Evolutionary conservation across 2,113 vertebrate species (phyloP).

Genomic region (Rhizomys pruinosus): DNA sequence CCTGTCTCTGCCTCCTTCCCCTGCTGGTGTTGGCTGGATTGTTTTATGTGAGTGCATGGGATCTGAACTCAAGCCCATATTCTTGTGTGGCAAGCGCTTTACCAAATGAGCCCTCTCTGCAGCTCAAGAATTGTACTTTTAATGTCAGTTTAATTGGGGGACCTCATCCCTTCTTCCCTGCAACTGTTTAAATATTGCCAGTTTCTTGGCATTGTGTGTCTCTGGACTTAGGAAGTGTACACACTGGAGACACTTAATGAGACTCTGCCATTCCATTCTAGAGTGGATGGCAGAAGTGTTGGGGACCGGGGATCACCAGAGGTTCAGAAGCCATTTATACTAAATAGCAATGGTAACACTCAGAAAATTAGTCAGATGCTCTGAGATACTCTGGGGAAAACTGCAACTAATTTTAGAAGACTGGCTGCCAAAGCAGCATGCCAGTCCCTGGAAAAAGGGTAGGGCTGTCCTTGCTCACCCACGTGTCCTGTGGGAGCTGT

Average conservation of each 20-base stretch:
- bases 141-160: slow-evolving; percentile 8
- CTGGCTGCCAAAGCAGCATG: background rate
- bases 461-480: background rate
- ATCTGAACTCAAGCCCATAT: background rate
- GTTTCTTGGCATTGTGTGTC: background rate
- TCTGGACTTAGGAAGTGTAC: background rate
- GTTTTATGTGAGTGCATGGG: background rate
- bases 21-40: background rate
- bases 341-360: slow-evolving; percentile 32
- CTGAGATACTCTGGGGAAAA: slow-evolving; percentile 39
- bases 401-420: slow-evolving; percentile 51
- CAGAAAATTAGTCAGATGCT: slow-evolving; percentile 69
- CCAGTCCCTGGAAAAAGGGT: background rate
- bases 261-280: background rate
- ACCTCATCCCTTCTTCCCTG: too few relatives aligned
- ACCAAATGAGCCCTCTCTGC: background rate
- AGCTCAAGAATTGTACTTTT: background rate
- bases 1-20: background rate
- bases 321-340: slow-evolving; percentile 44
- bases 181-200: background rate
- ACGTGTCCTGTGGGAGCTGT: background rate
- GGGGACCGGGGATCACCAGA: slow-evolving; percentile 9
- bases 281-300: slow-evolving; percentile 46
- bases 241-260: slow-evolving; percentile 23
- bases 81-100: background rate